These are phyloP conservation scores for Moxostoma hubbsi DNA, from an alignment of 2,797 vertebrate species.

Conservation along the genomic window DNA sequence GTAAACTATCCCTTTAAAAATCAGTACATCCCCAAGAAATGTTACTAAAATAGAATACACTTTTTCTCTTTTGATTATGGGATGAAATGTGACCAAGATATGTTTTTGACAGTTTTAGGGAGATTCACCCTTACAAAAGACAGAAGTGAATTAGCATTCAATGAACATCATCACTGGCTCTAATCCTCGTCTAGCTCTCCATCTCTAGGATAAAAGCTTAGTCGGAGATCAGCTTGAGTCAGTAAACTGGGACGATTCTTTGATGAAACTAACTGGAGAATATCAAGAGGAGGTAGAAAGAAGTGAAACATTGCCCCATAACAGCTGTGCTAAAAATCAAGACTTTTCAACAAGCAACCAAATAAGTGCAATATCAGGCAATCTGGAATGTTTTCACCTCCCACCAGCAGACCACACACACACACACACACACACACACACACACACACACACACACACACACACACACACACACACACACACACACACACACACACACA, in stretches of 20 bases:
- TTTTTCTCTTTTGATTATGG: too few species aligned
- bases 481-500: too few species aligned
- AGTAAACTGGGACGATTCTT: slow-evolving; percentile 35
- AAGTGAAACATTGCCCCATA: background rate
- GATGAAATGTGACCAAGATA: too few species aligned
- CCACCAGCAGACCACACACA: slow-evolving; percentile 14
- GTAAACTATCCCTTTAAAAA: too few species aligned
- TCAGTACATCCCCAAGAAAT: too few species aligned
- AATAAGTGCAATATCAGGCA: slow-evolving; percentile 17
- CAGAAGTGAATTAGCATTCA: slow-evolving; percentile 40
- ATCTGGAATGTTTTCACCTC: slow-evolving; percentile 13
- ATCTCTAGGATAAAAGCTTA: slow-evolving; percentile 23
- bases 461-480: too few species aligned
- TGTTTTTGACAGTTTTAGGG: too few species aligned
- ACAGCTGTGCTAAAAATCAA: background rate
- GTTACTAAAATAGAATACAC: too few species aligned
- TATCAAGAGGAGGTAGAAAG: background rate
- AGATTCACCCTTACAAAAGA: background rate
- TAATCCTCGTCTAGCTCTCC: slow-evolving; percentile 33
- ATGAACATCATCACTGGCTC: slow-evolving; percentile 3
- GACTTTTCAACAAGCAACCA: slow-evolving; percentile 23
- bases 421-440: slow-evolving; percentile 21
- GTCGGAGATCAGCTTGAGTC: slow-evolving; percentile 17
- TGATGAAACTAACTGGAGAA: slow-evolving; percentile 30
- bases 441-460: background rate